These are phyloP conservation scores for Carlito syrichta DNA, from an alignment of 2,113 vertebrate species.

Conservation along the genomic window DNA sequence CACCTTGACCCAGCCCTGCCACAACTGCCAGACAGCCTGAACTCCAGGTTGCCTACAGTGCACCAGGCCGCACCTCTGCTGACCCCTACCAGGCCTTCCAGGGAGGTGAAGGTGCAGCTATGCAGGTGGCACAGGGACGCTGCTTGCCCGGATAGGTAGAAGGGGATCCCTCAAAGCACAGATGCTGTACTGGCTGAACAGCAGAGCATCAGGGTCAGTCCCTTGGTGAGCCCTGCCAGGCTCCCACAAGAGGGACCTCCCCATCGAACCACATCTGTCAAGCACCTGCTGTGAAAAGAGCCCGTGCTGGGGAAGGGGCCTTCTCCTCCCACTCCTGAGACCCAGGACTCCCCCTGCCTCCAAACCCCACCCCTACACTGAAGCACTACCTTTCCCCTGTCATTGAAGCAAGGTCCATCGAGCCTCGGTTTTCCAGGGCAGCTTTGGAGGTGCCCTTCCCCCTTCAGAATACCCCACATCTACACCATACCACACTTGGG, in stretches of 20 bases:
- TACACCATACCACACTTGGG: accelerated
- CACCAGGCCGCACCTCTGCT: neutral
- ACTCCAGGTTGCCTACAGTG: accelerated
- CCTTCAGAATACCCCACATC: neutral
- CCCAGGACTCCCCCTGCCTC: neutral
- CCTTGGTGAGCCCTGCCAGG: accelerated
- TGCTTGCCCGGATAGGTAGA: accelerated
- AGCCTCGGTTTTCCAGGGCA: neutral
- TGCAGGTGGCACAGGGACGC: no score
- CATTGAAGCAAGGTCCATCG: accelerated
- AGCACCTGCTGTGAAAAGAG: neutral
- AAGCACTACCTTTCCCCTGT: neutral
- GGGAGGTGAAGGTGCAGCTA: no score
- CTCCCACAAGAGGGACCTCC: neutral
- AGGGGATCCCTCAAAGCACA: neutral
- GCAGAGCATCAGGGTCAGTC: accelerated
- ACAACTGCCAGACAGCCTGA: neutral
- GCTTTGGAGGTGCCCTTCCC: accelerated
- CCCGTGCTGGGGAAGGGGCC: neutral
- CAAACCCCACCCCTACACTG: neutral
- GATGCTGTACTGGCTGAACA: neutral
- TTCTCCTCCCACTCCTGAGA: accelerated
- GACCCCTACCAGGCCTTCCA: accelerated
- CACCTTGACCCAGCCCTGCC: accelerated
- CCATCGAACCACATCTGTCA: accelerated